Evolutionary conservation across 2,888 invertebrate species (phyloP), one percentile per base, ranked within the genome.

Genomic region (Allophyes oxyacanthae): DNA sequence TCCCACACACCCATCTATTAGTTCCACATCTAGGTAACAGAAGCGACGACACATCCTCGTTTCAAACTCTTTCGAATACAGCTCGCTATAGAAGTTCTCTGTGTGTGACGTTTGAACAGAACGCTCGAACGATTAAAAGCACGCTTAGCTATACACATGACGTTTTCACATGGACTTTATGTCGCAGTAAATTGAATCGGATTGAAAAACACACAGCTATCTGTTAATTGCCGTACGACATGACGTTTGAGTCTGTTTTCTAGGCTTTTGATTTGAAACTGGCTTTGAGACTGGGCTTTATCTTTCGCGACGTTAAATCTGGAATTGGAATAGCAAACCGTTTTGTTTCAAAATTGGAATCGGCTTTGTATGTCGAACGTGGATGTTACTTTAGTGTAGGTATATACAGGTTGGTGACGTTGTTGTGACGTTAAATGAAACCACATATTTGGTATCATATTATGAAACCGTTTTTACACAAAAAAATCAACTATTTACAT

Each of bases 61-160:
- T 78, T 69, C 72, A 72, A 76, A 79, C 79, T 83, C 81, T 82
- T 83, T 72, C 65, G 68, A 82, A 80, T 80, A 72, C 76, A 73
- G 51, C 65, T 65, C 68, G 64, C 70, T 72, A 64, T 64, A 74
- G 72, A 77, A 73, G 72, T 61, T 69, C 54, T 60, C 72, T 77
- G 79, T 64, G 64, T 75, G 69, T 80, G 82, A 81, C 78, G 72
- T 75, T 76, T 74, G 75, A 78, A 74, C 77, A 68, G 40, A 65
- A 62, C 66, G 60, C 72, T 69, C 49, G 57, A 72, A 70, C 61
- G 69, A 74, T 78, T 77, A 75, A 77, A 65, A 64, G 64, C 64
- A 52, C 52, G 56, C 66, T 74, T 76, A 63, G 60, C 50, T 57
- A 45, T 62, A 64, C 66, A 62, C 59, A 56, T 66, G 55, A 64